These are phyloP conservation scores for Noctua janthina DNA, from an alignment of 2,888 invertebrate species.

Conservation along the genomic window DNA sequence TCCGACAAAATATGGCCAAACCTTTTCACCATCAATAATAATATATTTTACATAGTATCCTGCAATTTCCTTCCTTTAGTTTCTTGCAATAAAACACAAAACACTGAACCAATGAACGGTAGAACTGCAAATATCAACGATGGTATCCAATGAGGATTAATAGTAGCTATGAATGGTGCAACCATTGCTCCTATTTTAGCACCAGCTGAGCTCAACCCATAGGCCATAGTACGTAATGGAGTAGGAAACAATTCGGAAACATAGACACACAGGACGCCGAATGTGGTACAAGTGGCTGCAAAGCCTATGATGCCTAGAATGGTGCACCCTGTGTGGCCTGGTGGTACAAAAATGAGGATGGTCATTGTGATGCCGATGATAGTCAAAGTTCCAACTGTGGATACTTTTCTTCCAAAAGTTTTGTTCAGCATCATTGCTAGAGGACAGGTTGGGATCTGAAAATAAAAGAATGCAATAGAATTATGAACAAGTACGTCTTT, in stretches of 20 bases:
- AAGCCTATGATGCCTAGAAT: slow-evolving; percentile 73
- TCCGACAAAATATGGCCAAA: background rate
- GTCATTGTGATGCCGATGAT: slow-evolving; percentile 71
- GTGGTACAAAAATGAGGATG: slow-evolving; percentile 70
- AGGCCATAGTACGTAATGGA: slow-evolving; percentile 77
- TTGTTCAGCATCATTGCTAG: slow-evolving; percentile 74
- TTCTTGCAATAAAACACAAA: slow-evolving; percentile 76
- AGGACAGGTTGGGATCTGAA: slow-evolving; percentile 75
- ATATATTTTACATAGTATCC: slow-evolving; percentile 61
- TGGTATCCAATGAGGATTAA: slow-evolving; percentile 77
- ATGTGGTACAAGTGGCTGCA: slow-evolving; percentile 68
- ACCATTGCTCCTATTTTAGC: slow-evolving; percentile 77
- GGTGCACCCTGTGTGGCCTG: slow-evolving; percentile 70
- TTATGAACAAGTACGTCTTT: background rate
- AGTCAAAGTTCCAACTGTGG: slow-evolving; percentile 64
- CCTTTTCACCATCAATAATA: background rate
- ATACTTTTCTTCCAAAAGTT: slow-evolving; percentile 70
- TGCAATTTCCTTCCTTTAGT: slow-evolving; percentile 75
- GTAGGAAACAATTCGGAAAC: slow-evolving; percentile 80
- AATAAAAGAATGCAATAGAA: slow-evolving; percentile 26
- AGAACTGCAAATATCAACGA: slow-evolving; percentile 74
- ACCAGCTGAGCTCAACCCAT: slow-evolving; percentile 73
- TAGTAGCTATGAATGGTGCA: slow-evolving; percentile 75
- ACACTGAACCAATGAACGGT: slow-evolving; percentile 69
- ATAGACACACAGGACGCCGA: slow-evolving; percentile 73